Percentiles rank a stretch among this genome's conserved stretches.
Evolutionary conservation across 1,140 invertebrate genomes (phyloP).

Genomic region (Notospermus geniculatus): DNA sequence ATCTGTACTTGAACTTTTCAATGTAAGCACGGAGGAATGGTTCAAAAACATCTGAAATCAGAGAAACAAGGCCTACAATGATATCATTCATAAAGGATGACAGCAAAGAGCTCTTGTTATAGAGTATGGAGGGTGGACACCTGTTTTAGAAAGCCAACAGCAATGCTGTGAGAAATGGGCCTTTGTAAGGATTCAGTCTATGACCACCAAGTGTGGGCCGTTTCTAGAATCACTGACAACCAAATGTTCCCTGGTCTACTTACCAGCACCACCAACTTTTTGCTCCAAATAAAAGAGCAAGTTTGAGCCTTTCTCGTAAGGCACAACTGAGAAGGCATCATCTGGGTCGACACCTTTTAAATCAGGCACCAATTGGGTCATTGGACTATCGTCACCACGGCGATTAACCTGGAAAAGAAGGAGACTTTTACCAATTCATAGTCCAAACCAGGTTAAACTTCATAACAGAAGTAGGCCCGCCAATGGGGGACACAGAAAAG

Average conservation of each 20-base stretch:
- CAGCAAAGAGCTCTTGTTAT: too few species aligned
- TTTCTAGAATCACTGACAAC: too few species aligned
- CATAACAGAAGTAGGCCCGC: background rate
- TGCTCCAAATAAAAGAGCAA: constrained; percentile 86
- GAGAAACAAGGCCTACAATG: constrained; percentile 9
- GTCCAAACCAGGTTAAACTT: background rate
- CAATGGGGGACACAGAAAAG: too few species aligned
- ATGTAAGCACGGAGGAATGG: constrained; percentile 82
- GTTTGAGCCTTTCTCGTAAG: constrained; percentile 90
- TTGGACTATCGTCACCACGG: constrained; percentile 64
- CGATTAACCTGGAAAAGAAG: constrained; percentile 29
- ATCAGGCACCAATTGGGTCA: constrained; percentile 76
- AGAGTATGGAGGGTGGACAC: too few species aligned
- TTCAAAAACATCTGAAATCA: constrained; percentile 71
- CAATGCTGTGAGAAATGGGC: too few species aligned
- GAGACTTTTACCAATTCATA: too few species aligned
- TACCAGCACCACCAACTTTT: constrained; percentile 76
- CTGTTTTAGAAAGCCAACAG: too few species aligned
- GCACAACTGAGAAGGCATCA: constrained; percentile 84
- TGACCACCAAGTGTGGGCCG: too few species aligned
- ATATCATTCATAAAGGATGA: too few species aligned
- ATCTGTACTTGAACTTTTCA: constrained; percentile 76
- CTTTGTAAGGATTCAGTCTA: too few species aligned
- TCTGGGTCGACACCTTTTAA: constrained; percentile 83
- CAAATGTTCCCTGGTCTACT: constrained; percentile 19